Conservation (phyloP, 2,888 invertebrate genomes). For the Mythimna lalbum region DNA sequence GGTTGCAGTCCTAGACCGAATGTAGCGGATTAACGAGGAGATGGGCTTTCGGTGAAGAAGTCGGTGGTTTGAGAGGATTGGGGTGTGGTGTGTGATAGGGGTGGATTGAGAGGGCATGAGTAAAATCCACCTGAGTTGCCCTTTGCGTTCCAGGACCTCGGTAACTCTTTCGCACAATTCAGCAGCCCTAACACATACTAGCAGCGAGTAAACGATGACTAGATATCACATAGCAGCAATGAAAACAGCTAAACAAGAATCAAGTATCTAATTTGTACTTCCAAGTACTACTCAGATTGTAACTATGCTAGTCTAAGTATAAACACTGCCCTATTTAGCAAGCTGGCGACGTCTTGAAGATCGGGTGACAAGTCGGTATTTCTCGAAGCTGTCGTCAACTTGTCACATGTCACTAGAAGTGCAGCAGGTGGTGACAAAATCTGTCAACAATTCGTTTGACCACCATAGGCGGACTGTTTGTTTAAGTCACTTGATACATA, state of each 20-base stretch:
- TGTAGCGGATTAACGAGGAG: too few relatives aligned
- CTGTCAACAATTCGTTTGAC: constrained; percentile 8
- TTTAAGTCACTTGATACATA: neutral
- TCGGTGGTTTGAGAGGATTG: too few relatives aligned
- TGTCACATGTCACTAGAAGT: constrained; percentile 18
- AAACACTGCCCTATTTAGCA: constrained; percentile 34
- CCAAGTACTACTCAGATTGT: neutral
- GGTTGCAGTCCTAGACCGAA: too few relatives aligned
- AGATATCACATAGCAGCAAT: neutral
- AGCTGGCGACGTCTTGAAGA: constrained; percentile 10
- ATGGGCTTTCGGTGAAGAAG: too few relatives aligned
- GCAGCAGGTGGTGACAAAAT: constrained; percentile 29
- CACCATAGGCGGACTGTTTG: neutral
- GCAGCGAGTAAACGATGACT: neutral
- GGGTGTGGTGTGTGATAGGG: too few relatives aligned
- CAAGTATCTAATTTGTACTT: neutral
- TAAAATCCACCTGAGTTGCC: too few relatives aligned
- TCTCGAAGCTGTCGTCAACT: constrained; percentile 41
- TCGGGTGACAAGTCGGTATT: constrained; percentile 24
- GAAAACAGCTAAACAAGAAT: neutral
- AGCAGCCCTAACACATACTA: too few relatives aligned
- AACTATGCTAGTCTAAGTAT: constrained; percentile 8
- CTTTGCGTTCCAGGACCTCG: too few relatives aligned
- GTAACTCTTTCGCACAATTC: too few relatives aligned
- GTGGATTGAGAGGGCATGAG: too few relatives aligned